A percentile compares a stretch with the other conserved stretches of the same genome.
Conservation (phyloP, 2,888 invertebrate genomes). For the Nymphalis polychloros region DNA sequence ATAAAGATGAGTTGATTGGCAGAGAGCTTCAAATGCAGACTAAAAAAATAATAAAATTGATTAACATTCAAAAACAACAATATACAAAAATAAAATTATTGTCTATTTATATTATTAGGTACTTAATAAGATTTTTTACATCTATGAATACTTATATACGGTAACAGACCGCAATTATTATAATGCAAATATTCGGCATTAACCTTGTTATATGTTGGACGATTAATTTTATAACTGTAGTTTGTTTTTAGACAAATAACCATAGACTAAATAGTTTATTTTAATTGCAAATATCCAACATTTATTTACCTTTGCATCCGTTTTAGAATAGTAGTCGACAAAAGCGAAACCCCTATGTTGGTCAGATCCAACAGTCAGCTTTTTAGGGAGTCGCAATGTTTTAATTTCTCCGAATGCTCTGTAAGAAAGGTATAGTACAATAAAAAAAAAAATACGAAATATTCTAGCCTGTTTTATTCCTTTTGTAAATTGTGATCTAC, state of each 20-base stretch:
- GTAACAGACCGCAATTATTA: too few relatives aligned
- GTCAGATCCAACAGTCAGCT: constrained; percentile 87
- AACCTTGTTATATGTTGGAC: too few relatives aligned
- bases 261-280: too few relatives aligned
- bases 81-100: too few relatives aligned
- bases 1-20: constrained; percentile 98
- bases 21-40: constrained; percentile 95
- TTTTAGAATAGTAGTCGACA: constrained; percentile 93
- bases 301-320: constrained; percentile 92
- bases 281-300: too few relatives aligned
- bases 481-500: background rate
- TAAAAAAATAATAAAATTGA: constrained; percentile 62
- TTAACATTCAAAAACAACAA: too few relatives aligned
- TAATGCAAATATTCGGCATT: too few relatives aligned
- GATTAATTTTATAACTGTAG: too few relatives aligned
- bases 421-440: constrained; percentile 46
- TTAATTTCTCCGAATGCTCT: constrained; percentile 97
- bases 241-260: too few relatives aligned
- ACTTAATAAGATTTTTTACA: too few relatives aligned
- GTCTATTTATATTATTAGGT: too few relatives aligned
- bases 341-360: constrained; percentile 98
- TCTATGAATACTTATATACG: too few relatives aligned
- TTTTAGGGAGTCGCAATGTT: constrained; percentile 94
- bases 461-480: background rate
- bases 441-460: background rate